These are phyloP conservation scores for Sarcoramphus papa DNA, from an alignment of 2,797 vertebrate genomes.

Conservation along the genomic window DNA sequence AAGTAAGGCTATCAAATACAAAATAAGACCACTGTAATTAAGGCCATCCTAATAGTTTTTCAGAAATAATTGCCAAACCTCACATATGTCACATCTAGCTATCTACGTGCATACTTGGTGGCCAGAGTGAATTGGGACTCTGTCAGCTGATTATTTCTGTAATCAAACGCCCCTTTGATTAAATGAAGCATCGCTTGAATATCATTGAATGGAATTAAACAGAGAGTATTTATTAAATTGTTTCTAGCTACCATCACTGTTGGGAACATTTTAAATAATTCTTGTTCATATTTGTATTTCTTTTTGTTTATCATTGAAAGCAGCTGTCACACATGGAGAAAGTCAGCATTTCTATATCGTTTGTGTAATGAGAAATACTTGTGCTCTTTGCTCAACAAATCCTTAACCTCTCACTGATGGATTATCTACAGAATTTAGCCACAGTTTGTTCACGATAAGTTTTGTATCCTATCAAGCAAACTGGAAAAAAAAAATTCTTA, in stretches of 20 bases:
- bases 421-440: neutral
- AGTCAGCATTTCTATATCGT: neutral
- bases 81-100: neutral
- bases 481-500: neutral
- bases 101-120: neutral
- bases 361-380: neutral
- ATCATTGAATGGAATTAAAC: neutral
- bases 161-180: slow-evolving; percentile 25
- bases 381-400: neutral
- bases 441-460: neutral
- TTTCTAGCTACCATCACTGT: neutral
- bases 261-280: neutral
- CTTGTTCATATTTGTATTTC: neutral
- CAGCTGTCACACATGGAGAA: neutral
- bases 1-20: neutral
- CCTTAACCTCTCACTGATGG: neutral
- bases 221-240: slow-evolving; percentile 3
- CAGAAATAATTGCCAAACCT: slow-evolving; percentile 1
- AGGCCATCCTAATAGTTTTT: neutral
- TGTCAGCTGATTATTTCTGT: slow-evolving; percentile 33
- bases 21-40: neutral
- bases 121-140: neutral
- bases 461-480: neutral
- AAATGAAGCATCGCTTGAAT: neutral
- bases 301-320: neutral